These are phyloP conservation scores for Panagrolaimus sp. DNA, from an alignment of 1,140 invertebrate species.

Conservation along the genomic window DNA sequence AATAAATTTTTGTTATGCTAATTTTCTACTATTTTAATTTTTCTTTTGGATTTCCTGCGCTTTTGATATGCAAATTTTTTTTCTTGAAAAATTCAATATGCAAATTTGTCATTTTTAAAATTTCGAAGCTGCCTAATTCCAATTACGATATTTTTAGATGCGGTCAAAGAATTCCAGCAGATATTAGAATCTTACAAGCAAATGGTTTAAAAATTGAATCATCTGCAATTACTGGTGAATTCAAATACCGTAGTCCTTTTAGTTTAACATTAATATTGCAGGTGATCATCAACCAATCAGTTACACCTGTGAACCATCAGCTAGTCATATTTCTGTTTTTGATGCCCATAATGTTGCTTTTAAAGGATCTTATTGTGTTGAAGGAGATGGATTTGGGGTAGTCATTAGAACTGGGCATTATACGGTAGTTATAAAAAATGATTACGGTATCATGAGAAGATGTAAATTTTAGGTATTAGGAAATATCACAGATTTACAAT, in stretches of 20 bases:
- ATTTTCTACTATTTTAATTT: too few relatives aligned
- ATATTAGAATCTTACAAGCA: slow-evolving; percentile 51
- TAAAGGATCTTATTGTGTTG: slow-evolving; percentile 56
- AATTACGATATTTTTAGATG: slow-evolving; percentile 30
- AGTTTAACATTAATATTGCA: slow-evolving; percentile 39
- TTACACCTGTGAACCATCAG: slow-evolving; percentile 46
- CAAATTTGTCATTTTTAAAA: too few relatives aligned
- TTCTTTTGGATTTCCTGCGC: too few relatives aligned
- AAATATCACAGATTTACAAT: slow-evolving; percentile 49
- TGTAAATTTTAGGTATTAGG: slow-evolving; percentile 48
- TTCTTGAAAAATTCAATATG: too few relatives aligned
- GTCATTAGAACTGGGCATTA: slow-evolving; percentile 56
- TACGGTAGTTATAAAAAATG: slow-evolving; percentile 62
- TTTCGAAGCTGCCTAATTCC: too few relatives aligned
- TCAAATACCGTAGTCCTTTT: slow-evolving; percentile 26
- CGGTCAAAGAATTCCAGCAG: slow-evolving; percentile 51
- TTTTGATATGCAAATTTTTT: too few relatives aligned
- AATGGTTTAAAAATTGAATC: slow-evolving; percentile 68
- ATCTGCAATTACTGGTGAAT: slow-evolving; percentile 67
- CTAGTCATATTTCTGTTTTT: slow-evolving; percentile 45
- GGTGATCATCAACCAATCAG: slow-evolving; percentile 36
- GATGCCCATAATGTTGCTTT: slow-evolving; percentile 56
- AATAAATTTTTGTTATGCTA: too few relatives aligned
- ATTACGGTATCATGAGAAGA: neutral
- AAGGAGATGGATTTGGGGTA: slow-evolving; percentile 56